These are phyloP conservation scores for Malurus elegans DNA, from an alignment of 2,113 vertebrate species.

Conservation along the genomic window DNA sequence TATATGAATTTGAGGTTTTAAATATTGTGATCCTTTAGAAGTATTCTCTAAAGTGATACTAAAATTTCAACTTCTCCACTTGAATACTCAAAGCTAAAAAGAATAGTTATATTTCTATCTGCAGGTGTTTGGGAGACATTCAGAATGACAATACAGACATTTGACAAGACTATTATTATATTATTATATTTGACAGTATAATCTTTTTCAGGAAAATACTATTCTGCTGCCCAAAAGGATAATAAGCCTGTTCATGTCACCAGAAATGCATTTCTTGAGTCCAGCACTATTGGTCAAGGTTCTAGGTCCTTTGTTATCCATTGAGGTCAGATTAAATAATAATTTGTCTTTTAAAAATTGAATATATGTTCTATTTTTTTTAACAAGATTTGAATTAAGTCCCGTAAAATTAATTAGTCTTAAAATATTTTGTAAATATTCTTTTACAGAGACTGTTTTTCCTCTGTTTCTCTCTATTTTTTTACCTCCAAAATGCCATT, in stretches of 20 bases:
- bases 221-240: neutral
- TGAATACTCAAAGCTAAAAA: neutral
- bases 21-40: neutral
- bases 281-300: neutral
- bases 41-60: neutral
- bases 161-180: neutral
- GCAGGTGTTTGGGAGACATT: neutral
- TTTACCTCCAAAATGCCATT: neutral
- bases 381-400: neutral
- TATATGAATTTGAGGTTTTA: neutral
- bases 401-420: neutral
- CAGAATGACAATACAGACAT: neutral
- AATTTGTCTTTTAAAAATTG: neutral
- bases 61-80: neutral
- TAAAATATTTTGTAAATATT: neutral
- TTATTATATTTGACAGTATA: neutral
- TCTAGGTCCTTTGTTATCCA: neutral
- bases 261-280: neutral
- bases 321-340: neutral
- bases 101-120: neutral
- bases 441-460: neutral
- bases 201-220: neutral
- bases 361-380: neutral
- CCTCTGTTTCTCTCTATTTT: neutral
- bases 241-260: neutral